A percentile compares a stretch with the other conserved stretches of the same genome.
These are phyloP conservation scores for Apis dorsata DNA, from an alignment of 1,140 invertebrate species.

Conservation along the genomic window DNA sequence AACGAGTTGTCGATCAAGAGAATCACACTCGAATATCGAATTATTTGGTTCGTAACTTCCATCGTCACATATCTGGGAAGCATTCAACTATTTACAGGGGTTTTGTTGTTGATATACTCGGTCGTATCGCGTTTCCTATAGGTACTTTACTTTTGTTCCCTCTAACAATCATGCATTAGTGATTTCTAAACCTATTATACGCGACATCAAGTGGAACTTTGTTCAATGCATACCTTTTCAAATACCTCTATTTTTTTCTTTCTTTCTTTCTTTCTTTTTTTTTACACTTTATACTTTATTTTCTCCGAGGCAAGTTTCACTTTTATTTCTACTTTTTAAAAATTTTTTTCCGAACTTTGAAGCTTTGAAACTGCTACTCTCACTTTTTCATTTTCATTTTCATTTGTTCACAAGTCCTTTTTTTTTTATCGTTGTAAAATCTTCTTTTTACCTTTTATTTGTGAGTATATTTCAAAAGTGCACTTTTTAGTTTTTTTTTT, in stretches of 20 bases:
- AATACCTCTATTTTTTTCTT: too few relatives aligned
- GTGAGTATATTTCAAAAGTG: too few relatives aligned
- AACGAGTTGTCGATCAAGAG: conserved; percentile 18
- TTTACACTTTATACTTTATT: neutral
- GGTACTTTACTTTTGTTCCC: neutral
- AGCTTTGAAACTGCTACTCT: too few relatives aligned
- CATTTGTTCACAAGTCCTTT: too few relatives aligned
- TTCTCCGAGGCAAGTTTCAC: too few relatives aligned
- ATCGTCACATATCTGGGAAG: neutral
- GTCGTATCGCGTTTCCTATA: neutral
- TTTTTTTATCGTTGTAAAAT: too few relatives aligned
- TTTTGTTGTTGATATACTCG: neutral
- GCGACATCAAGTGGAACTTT: neutral
- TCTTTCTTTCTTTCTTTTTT: neutral
- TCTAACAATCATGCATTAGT: neutral
- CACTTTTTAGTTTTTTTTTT: neutral
- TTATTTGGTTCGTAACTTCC: conserved; percentile 16
- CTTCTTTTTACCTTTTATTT: too few relatives aligned
- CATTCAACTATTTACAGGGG: neutral
- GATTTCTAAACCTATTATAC: neutral
- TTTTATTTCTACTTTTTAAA: too few relatives aligned
- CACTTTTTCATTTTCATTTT: too few relatives aligned
- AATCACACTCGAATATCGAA: conserved; percentile 17
- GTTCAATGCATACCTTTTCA: neutral
- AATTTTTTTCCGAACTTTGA: too few relatives aligned